Percentiles rank a stretch among this genome's conserved stretches.
Evolutionary conservation across 1,140 invertebrate genomes (phyloP).

Genomic region (Drosophila grimshawi): DNA sequence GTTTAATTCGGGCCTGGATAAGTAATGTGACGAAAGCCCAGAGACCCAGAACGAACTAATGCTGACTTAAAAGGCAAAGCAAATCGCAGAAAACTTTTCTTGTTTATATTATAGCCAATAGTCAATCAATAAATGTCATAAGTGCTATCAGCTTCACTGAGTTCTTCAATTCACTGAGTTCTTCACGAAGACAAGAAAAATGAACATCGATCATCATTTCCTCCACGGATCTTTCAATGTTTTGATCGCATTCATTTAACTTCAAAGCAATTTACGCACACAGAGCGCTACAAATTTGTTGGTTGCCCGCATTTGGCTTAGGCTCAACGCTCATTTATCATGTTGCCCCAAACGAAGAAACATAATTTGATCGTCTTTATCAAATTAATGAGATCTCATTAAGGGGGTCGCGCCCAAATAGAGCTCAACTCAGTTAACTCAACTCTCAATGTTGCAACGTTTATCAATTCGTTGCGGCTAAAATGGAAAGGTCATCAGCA

Average conservation of each 20-base stretch:
- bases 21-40: conserved; percentile 86
- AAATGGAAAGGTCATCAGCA: conserved; percentile 5
- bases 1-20: conserved; percentile 96
- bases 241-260: conserved; percentile 20
- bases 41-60: not conserved
- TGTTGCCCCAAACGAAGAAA: not conserved
- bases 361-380: conserved; percentile 45
- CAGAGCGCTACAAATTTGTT: conserved; percentile 4
- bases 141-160: too few species aligned
- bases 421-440: conserved; percentile 26
- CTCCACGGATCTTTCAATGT: conserved; percentile 13
- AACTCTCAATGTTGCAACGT: conserved; percentile 9
- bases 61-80: not conserved
- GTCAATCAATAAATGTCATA: not conserved
- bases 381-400: conserved; percentile 70
- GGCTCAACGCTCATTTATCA: conserved; percentile 46
- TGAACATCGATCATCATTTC: conserved; percentile 40
- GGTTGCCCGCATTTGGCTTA: conserved; percentile 29
- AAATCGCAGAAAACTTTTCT: not conserved
- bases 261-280: conserved; percentile 10
- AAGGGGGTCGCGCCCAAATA: conserved; percentile 26
- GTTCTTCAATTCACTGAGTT: not conserved
- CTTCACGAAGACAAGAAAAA: not conserved
- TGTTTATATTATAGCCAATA: not conserved
- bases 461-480: conserved; percentile 39